Base-by-base conservation (phyloP, 2,888 invertebrate genomes). In the Bombylius major region DNA sequence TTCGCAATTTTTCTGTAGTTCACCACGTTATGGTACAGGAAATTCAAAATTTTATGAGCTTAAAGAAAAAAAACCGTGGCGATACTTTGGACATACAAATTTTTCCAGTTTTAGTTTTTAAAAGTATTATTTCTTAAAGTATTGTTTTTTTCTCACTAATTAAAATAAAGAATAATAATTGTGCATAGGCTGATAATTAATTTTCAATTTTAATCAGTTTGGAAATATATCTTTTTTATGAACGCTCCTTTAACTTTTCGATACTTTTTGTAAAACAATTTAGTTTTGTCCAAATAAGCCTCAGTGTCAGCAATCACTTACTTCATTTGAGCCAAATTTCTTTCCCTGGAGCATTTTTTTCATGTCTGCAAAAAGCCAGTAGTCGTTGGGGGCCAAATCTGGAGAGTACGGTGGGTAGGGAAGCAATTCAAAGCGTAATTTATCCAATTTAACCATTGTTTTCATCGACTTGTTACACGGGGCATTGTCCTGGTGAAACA, bases 31-130 rank as follows among this genome's bases (percentile, higher is more conserved):
- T 69, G 84, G 84, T 53, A 82, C 84, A 0, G 86, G 86, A 1
- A 82, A 83, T 55, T 86, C 86, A 0, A 82, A 82, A 66, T 86
- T 86, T 75, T 86, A 86, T 69, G n/a, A n/a, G n/a, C n/a, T n/a
- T n/a, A n/a, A n/a, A n/a, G n/a, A n/a, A n/a, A n/a, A n/a, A n/a
- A n/a, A n/a, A n/a, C n/a, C n/a, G n/a, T n/a, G n/a, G n/a, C n/a
- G n/a, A n/a, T n/a, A n/a, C n/a, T n/a, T n/a, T n/a, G n/a, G n/a
- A n/a, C n/a, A n/a, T n/a, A n/a, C n/a, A n/a, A n/a, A n/a, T n/a
- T n/a, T n/a, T n/a, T n/a, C n/a, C n/a, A n/a, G n/a, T n/a, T n/a
- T n/a, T n/a, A n/a, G n/a, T n/a, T n/a, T n/a, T n/a, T n/a, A n/a
- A n/a, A n/a, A n/a, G n/a, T n/a, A n/a, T n/a, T n/a, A n/a, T n/a